Conservation (phyloP, 2,113 vertebrate genomes). For the Scalopus aquaticus region DNA sequence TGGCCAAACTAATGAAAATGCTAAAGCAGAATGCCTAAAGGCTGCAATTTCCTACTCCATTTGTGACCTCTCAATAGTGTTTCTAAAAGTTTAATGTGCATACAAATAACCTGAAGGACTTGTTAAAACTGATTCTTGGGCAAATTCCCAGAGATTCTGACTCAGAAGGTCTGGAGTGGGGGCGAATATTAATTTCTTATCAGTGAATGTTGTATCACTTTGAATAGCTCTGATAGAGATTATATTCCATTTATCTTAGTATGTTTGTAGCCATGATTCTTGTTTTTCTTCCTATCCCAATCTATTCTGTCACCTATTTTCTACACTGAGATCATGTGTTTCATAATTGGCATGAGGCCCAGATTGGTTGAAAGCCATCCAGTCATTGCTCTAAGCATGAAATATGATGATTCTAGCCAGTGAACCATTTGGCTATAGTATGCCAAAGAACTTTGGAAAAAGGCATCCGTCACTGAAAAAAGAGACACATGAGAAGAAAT, state of each 20-base stretch:
- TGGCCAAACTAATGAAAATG: neutral
- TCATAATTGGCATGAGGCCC: constrained; percentile 25
- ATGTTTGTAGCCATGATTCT: neutral
- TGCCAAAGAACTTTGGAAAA: constrained; percentile 33
- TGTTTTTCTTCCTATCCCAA: neutral
- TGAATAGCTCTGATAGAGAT: constrained; percentile 36
- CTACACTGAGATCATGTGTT: neutral
- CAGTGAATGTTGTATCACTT: neutral
- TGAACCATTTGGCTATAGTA: neutral
- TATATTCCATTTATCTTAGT: constrained; percentile 25
- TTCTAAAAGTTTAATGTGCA: constrained; percentile 54
- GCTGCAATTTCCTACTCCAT: constrained; percentile 10
- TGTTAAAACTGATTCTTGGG: constrained; percentile 59
- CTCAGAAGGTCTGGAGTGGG: neutral
- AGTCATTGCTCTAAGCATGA: neutral
- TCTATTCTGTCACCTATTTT: neutral
- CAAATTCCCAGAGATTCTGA: constrained; percentile 30
- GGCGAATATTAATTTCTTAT: constrained; percentile 24
- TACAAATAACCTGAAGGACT: constrained; percentile 25
- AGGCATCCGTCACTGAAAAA: neutral
- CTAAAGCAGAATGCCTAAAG: constrained; percentile 16
- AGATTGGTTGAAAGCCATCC: neutral
- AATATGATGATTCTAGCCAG: constrained; percentile 17
- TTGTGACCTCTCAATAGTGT: constrained; percentile 12
- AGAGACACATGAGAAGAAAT: neutral